A percentile compares a stretch with the other conserved stretches of the same genome.
These are phyloP conservation scores for Atrichornis clamosus DNA, from an alignment of 2,113 vertebrate genomes.

Conservation along the genomic window DNA sequence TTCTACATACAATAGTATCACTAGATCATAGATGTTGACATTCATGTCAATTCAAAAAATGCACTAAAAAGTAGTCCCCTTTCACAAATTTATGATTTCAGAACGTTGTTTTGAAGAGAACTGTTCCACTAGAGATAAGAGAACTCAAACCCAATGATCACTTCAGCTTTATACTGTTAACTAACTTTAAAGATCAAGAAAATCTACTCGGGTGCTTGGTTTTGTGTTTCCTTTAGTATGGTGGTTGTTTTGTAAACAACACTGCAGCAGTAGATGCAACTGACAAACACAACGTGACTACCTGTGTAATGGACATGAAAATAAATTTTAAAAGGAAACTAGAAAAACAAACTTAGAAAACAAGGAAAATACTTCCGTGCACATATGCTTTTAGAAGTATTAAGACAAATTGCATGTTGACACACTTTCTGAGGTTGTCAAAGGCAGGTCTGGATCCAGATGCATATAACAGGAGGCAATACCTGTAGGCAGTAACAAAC, in stretches of 20 bases:
- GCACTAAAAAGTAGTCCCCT: not conserved
- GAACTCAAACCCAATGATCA: not conserved
- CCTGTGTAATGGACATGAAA: not conserved
- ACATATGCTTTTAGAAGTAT: not conserved
- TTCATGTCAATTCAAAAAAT: not conserved
- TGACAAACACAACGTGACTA: not conserved
- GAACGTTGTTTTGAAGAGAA: not conserved
- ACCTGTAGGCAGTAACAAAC: not conserved
- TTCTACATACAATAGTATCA: not conserved
- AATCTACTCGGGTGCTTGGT: not conserved
- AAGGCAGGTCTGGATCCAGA: not conserved
- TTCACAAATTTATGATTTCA: not conserved
- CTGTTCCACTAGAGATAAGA: not conserved
- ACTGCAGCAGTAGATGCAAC: fast-evolving
- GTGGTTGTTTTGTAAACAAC: not conserved
- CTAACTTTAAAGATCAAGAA: not conserved
- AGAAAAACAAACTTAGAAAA: not conserved
- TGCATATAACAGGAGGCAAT: fast-evolving
- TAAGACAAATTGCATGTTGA: fast-evolving
- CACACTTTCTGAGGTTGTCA: not conserved
- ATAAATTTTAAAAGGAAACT: not conserved
- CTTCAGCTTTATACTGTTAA: not conserved
- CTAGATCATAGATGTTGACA: no score
- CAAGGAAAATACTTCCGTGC: not conserved
- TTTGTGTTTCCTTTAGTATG: not conserved